A percentile compares a stretch with the other conserved stretches of the same genome.
Conservation (phyloP, 1,140 invertebrate species). For the Hylaeus volcanicus region DNA sequence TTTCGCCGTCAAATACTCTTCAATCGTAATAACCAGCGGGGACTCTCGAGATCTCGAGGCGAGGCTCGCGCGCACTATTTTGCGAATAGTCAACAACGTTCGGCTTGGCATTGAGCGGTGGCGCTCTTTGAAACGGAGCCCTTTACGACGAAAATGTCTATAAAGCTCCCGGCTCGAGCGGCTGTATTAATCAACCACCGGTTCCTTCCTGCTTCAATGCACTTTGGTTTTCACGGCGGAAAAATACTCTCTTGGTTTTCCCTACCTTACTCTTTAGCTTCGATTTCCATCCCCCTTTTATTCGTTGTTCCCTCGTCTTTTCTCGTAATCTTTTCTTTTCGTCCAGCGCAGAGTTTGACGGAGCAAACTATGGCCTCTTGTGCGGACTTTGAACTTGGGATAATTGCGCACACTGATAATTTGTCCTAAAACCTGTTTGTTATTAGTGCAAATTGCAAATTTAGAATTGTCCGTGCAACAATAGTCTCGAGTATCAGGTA, state of each 20-base stretch:
- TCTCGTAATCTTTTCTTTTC: constrained; percentile 23
- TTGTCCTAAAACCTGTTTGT: too few species aligned
- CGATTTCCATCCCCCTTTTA: constrained; percentile 40
- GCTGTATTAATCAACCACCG: constrained; percentile 48
- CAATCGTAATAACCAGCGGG: constrained; percentile 28
- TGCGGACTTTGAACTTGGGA: too few species aligned
- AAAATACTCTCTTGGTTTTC: constrained; percentile 22
- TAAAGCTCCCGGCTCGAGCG: constrained; percentile 26
- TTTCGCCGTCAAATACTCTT: constrained; percentile 22
- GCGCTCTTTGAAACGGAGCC: constrained; percentile 42
- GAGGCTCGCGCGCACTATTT: constrained; percentile 25
- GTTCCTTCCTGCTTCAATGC: constrained; percentile 42
- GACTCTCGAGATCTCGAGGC: constrained; percentile 13
- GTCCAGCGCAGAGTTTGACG: not conserved
- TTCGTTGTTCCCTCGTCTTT: not conserved
- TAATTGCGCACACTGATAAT: too few species aligned
- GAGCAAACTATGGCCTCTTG: too few species aligned
- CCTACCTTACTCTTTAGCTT: constrained; percentile 10
- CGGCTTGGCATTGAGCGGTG: constrained; percentile 5
- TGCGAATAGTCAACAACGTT: constrained; percentile 39
- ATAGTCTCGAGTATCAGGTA: too few species aligned
- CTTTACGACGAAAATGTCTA: constrained; percentile 44
- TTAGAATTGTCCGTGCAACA: too few species aligned
- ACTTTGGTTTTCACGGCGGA: constrained; percentile 50
- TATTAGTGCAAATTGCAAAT: too few species aligned